A percentile compares a stretch with the other conserved stretches of the same genome.
phyloP scores from a whole-genome alignment of 2,113 vertebrate species.

The Pachycephala philippinensis region DNA sequence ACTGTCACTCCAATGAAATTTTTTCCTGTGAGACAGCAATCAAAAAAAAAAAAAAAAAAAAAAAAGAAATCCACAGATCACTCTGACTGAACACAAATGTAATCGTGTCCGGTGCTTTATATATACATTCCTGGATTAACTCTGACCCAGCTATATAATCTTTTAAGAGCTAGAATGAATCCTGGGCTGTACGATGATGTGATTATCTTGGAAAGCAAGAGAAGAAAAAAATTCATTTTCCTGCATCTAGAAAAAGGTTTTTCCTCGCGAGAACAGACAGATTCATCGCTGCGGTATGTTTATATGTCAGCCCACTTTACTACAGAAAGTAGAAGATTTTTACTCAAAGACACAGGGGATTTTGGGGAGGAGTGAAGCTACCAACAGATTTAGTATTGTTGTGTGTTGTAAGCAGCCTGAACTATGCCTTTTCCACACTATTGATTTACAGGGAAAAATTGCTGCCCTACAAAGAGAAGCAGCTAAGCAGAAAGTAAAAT shows the following conservation, averaged over 20 bases:
- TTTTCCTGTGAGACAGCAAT: conserved; percentile 3
- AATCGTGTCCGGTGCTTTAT: neutral
- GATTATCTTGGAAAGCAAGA: neutral
- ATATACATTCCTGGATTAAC: conserved; percentile 39
- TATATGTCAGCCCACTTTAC: neutral
- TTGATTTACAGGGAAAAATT: neutral
- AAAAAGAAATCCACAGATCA: neutral
- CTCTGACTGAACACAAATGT: neutral
- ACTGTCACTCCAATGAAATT: neutral
- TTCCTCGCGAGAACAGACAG: neutral
- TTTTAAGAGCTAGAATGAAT: conserved; percentile 48
- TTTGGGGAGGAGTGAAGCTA: neutral
- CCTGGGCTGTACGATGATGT: neutral
- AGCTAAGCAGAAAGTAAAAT: neutral
- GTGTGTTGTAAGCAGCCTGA: neutral
- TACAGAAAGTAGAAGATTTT: neutral
- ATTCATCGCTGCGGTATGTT: neutral
- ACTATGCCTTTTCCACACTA: neutral
- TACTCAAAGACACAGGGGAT: neutral
- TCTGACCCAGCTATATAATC: conserved; percentile 51
- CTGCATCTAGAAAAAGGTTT: neutral
- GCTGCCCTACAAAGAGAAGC: neutral
- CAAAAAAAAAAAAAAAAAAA: neutral
- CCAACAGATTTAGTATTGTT: neutral
- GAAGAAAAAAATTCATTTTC: neutral